phyloP scores from a whole-genome alignment of 92 coral and sea anemone species.

The Bergia puertoricense region DNA sequence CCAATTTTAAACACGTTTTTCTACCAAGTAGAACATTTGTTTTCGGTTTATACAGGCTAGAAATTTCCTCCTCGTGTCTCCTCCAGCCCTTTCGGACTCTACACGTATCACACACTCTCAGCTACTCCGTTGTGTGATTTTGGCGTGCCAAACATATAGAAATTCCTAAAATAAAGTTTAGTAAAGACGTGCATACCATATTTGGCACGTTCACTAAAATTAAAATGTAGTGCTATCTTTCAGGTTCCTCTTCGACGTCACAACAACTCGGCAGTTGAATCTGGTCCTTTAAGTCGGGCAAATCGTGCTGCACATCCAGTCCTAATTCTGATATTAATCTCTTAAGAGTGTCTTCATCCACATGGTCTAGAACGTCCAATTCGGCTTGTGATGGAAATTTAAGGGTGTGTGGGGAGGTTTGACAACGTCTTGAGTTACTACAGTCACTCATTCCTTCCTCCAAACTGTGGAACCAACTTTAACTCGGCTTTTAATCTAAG shows the following conservation, averaged over 20 bases:
- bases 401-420: conserved; percentile 33
- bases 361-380: conserved; percentile 46
- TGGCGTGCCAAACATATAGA: neutral
- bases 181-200: neutral
- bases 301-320: conserved; percentile 62
- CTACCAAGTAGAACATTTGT: neutral
- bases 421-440: conserved; percentile 35
- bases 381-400: conserved; percentile 22
- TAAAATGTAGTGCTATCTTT: conserved; percentile 31
- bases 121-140: neutral
- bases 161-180: neutral
- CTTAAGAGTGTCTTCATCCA: conserved; percentile 61
- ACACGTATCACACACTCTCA: neutral
- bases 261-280: conserved; percentile 45
- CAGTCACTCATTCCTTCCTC: conserved; percentile 23
- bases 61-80: neutral
- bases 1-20: neutral
- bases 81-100: neutral
- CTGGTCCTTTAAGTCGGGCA: conserved; percentile 67
- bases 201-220: conserved; percentile 3
- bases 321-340: conserved; percentile 59
- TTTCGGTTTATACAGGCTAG: neutral
- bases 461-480: neutral
- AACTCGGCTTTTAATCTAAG: neutral
- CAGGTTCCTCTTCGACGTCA: conserved; percentile 59